Base-by-base conservation (phyloP, 2,888 invertebrate species). In the Ornithoptera alexandrae region DNA sequence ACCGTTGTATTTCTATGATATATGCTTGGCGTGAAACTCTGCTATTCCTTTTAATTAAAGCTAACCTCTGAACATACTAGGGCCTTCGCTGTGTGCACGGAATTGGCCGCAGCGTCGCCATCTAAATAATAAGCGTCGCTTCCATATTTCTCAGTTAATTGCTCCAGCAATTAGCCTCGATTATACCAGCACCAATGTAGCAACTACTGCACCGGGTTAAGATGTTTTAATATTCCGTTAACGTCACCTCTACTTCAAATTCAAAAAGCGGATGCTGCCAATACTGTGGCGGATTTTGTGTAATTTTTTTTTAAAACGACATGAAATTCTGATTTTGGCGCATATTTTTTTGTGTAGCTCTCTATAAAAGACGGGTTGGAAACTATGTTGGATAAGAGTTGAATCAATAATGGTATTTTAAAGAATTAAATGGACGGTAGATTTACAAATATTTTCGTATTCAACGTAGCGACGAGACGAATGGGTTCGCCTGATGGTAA, bases 151-250 rank as follows among this genome's bases (percentile, higher is more conserved):
- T 72, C 73, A 74, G 77, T 80, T 87, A 87, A 88, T 86, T 87
- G 84, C 83, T 74, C 63, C 68, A 70, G 81, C 82, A 85, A 87
- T 88, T 87, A 87, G 81, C 85, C 83, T 76, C 78, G 78, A 79
- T 85, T 75, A 58, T 53, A 53, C 69, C 58, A 66, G 69, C 24
- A 56, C 12, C 62, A 30, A 70, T 70, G 66, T 60, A 66, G 39
- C 53, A 70, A 56, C 36, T 17, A 57, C 56, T 50, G 15, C 22
- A 42, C 63, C 6, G 63, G 57, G 62, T 60, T 58, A 62, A 66
- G 70, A 66, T 58, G 62, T 61, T 42, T 18, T 30, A 70, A 42
- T 70, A 59, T 59, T 62, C 24, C 63, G 30, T 66, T 65, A 57
- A n/a, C 46, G 56, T 18, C 50, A 50, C 50, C 2, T 17, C 50